phyloP scores from a whole-genome alignment of 2,113 vertebrate species.

The Brachypteracias leptosomus region DNA sequence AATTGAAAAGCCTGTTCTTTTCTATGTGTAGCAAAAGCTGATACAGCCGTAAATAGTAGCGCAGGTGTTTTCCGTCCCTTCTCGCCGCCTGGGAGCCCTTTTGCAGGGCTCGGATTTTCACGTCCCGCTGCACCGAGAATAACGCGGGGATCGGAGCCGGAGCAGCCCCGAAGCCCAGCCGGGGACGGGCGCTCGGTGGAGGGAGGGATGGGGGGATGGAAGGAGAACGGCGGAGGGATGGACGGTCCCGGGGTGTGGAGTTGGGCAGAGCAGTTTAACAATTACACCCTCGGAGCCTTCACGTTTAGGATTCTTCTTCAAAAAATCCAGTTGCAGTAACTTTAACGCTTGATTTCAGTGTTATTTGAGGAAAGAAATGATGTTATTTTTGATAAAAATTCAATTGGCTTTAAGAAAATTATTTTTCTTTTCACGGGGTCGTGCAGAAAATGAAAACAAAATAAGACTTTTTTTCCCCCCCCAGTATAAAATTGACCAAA shows the following conservation, averaged over 20 bases:
- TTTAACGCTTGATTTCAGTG: background rate
- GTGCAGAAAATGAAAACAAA: background rate
- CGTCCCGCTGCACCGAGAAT: no score
- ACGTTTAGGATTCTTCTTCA: background rate
- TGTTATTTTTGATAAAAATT: background rate
- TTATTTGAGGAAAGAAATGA: background rate
- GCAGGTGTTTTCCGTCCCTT: no score
- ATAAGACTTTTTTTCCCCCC: fast-evolving
- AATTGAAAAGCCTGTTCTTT: no score
- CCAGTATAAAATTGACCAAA: background rate
- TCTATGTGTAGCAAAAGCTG: no score
- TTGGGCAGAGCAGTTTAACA: background rate
- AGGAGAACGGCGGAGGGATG: background rate
- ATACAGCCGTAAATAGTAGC: no score
- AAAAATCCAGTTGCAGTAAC: background rate
- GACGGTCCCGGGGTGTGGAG: background rate
- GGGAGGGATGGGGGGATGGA: no score
- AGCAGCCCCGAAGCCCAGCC: no score
- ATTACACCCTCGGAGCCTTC: background rate
- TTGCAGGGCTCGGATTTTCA: no score
- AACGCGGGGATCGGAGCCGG: no score
- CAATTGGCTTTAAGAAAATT: background rate
- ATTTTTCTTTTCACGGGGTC: background rate
- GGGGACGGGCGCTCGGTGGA: no score
- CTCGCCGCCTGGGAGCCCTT: no score